Evolutionary conservation across 2,888 invertebrate genomes (phyloP).

Genomic region (Hirudinaria manillensis): DNA sequence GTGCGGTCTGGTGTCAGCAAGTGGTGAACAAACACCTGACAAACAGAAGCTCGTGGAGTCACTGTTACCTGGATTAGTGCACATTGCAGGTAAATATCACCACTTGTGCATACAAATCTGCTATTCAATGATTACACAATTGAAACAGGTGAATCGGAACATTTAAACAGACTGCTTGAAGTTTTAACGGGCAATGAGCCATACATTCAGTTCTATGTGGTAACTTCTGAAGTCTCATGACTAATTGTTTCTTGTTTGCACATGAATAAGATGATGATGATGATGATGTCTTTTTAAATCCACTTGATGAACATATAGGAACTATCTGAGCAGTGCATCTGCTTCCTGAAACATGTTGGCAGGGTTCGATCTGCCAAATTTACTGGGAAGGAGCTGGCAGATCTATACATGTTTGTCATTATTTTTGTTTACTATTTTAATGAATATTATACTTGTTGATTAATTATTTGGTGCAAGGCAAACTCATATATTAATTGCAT

Average conservation of each 20-base stretch:
- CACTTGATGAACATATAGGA: slow-evolving; percentile 59
- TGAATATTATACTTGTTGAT: too few species aligned
- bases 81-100: slow-evolving; percentile 26
- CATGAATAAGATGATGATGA: neutral
- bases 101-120: too few species aligned
- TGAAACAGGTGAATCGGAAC: slow-evolving; percentile 46
- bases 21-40: slow-evolving; percentile 67
- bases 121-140: too few species aligned
- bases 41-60: slow-evolving; percentile 84
- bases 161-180: slow-evolving; percentile 79
- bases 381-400: slow-evolving; percentile 80
- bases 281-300: neutral
- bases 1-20: slow-evolving; percentile 80
- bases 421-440: neutral
- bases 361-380: slow-evolving; percentile 75
- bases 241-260: neutral
- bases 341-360: slow-evolving; percentile 85
- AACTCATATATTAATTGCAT: too few species aligned
- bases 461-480: too few species aligned
- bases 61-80: slow-evolving; percentile 75
- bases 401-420: slow-evolving; percentile 73
- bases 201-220: slow-evolving; percentile 81
- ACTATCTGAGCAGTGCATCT: slow-evolving; percentile 82
- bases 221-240: slow-evolving; percentile 48
- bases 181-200: slow-evolving; percentile 80